Base-by-base conservation (phyloP, 1,140 invertebrate genomes). In the Andricus grossulariae region DNA sequence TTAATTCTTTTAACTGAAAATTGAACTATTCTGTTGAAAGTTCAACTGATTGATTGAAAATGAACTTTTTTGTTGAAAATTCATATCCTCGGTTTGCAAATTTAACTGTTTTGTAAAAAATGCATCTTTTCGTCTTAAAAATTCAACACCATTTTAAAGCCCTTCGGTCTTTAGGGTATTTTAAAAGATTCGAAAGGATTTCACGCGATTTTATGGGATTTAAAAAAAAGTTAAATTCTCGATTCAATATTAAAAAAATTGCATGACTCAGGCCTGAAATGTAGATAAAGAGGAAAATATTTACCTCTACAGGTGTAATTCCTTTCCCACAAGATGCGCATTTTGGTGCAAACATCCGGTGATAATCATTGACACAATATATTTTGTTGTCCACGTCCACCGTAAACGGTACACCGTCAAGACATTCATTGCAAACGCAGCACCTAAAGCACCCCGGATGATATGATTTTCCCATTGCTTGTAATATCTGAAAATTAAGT, bases 391-490 rank as follows among this genome's bases (percentile, higher is more conserved):
- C 97, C 39, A 98, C 97, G 90, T 99, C 98, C 12, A 99, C 96
- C 0, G 99, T 99, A 87, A 99, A 99, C 12, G 98, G 98, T 49
- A 99, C 97, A 39, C 98, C 98, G 90, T 99, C 99, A 19, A 99
- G 92, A 91, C 98, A 99, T 88, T 99, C 97, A 89, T 99, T 98
- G 89, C 99, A 99, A 57, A 98, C 94, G 90, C 97, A 99, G 90
- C 99, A 99, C 57, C 98, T 95, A 91, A 99, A 99, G 92, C 99
- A 99, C 5, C 98, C 98, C 16, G 99, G 99, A 91, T 99, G 99
- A 92, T 99, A 99, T 0, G 98, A 98, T 91, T 99, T 99, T 10
- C 98, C 98, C 97, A 99, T 98, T 0, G 99, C 98, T 95, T 99
- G 98, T 50, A 99, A 90, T 87, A 99, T 99, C 98, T 99, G 21